Conservation (phyloP, 2,113 vertebrate genomes). For the Synodontis membranacea region DNA sequence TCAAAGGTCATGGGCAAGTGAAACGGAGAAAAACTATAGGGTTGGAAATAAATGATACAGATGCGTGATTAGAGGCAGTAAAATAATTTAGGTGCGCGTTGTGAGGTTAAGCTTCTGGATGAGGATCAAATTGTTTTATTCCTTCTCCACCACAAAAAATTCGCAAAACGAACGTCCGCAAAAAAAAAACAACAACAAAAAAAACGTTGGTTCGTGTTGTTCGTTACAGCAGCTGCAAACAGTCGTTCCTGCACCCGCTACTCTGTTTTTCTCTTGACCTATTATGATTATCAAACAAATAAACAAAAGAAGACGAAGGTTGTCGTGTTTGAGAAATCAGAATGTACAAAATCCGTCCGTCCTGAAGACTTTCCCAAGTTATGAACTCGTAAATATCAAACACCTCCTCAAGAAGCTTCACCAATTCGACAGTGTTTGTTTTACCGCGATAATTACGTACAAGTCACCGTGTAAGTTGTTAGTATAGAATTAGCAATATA, state of each 20-base stretch:
- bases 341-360: not conserved
- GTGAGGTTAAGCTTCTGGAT: not conserved
- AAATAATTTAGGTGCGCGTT: not conserved
- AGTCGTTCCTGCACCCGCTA: no score
- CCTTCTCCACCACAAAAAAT: no score
- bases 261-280: no score
- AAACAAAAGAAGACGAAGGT: no score
- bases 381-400: no score
- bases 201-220: no score
- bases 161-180: no score
- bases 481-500: not conserved
- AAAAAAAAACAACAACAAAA: no score
- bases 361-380: not conserved
- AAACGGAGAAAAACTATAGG: not conserved
- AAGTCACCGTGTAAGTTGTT: not conserved
- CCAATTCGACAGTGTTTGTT: not conserved
- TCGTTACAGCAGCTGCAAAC: no score
- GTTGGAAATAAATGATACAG: not conserved
- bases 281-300: no score
- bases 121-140: no score
- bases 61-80: not conserved
- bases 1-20: not conserved
- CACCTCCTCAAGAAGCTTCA: not conserved
- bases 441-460: not conserved
- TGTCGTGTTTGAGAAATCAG: no score